Base-by-base conservation (phyloP, 1,140 invertebrate species). In the Teleogryllus occipitalis region DNA sequence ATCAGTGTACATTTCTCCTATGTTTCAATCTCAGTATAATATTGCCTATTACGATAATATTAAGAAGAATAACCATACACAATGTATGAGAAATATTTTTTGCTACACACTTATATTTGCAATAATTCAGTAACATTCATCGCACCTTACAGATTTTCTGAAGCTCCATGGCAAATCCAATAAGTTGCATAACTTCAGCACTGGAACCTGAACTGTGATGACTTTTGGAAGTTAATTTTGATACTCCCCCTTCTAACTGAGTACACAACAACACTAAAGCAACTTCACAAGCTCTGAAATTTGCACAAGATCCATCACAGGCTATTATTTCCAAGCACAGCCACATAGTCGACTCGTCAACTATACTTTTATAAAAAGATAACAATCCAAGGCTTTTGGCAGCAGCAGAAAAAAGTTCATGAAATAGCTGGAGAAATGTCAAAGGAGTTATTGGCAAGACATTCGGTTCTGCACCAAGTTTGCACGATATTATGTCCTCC, bases 191-290 rank as follows among this genome's bases (percentile, higher is more conserved):
- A 47, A 88, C 86, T 21, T 88, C 83, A 75, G 83, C 83, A 39
- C 27, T 39, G 27, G 27, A 39, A 8, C 83, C 82, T 14, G 82
- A 79, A 74, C 79, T 80, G 80, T 82, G 80, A 82, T 78, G 76
- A 81, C 78, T 75, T 80, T 78, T 76, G 78, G 83, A 76, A 82
- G 81, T 39, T 82, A 81, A 39, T 74, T 86, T 84, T 0, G 86
- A 82, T 81, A 86, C 81, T 80, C 76, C 72, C 77, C 75, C 47
- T 46, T 92, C 90, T 49, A 93, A 84, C 82, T 91, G 90, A 79
- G 89, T 88, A 82, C 89, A 93, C 8, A 94, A 86, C 76, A 93
- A 85, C 76, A 92, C 92, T 22, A 94, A 86, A n/a, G 93, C 92
- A 80, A 94, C 84, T 78, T 92, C 92, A 46, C 90, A 90, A 79